These are phyloP conservation scores for Prionailurus viverrinus DNA, from an alignment of 2,113 vertebrate species.

Conservation along the genomic window DNA sequence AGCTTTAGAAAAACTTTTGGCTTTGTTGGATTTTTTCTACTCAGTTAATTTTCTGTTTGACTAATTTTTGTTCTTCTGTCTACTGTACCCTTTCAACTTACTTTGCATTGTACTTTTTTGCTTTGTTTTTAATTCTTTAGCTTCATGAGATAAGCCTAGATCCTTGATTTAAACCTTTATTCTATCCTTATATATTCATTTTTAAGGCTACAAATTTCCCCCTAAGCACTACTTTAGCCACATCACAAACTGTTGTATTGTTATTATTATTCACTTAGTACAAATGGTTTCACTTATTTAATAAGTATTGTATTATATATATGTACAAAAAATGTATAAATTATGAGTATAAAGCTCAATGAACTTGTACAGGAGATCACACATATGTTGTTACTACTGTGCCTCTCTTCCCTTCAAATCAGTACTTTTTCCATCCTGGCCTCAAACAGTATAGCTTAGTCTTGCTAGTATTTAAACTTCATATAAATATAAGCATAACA, in stretches of 20 bases:
- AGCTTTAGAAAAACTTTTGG: background rate
- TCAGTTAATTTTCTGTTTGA: conserved; percentile 2
- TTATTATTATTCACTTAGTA: background rate
- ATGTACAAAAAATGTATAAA: background rate
- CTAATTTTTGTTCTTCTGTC: background rate
- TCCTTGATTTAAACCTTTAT: background rate
- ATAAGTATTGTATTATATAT: background rate
- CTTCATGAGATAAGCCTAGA: background rate
- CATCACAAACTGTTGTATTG: background rate
- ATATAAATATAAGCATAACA: background rate
- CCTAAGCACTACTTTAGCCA: background rate
- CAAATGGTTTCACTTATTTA: background rate
- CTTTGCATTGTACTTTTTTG: background rate
- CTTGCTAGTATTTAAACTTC: background rate
- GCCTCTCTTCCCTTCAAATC: background rate
- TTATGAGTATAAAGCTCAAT: background rate
- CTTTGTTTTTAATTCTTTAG: background rate
- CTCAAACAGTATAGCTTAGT: background rate
- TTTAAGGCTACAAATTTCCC: background rate
- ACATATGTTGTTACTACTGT: background rate
- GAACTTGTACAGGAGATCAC: background rate
- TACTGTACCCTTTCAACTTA: background rate
- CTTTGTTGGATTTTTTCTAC: background rate
- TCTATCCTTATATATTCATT: background rate
- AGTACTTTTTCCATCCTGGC: background rate